Percentiles rank a stretch among this genome's conserved stretches.
Conservation (phyloP, 1,140 invertebrate species). For the Bicyclus anynana region DNA sequence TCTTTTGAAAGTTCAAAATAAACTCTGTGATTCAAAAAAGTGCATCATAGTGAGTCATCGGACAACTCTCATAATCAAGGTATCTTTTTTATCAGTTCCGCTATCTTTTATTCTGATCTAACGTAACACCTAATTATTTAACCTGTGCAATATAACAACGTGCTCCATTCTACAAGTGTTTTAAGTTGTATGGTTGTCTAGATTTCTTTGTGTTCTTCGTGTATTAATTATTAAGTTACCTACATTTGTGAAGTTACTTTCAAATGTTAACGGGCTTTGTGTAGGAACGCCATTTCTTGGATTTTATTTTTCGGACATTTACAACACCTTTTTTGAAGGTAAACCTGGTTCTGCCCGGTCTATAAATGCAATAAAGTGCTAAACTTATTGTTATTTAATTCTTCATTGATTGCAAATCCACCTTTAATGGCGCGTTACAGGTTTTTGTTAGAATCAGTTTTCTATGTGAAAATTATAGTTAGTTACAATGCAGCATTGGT, state of each 20-base stretch:
- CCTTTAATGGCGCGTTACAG: no score
- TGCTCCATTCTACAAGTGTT: not conserved
- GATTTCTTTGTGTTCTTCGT: conserved; percentile 4
- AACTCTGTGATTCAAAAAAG: conserved; percentile 39
- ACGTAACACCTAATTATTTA: conserved; percentile 4
- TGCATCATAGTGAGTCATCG: conserved; percentile 30
- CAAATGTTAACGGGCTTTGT: conserved; percentile 1
- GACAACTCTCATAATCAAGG: conserved; percentile 27
- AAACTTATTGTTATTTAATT: no score
- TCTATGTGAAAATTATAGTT: no score
- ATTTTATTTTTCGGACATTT: not conserved
- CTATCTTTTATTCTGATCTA: conserved; percentile 11
- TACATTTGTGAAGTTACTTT: not conserved
- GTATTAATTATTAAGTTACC: not conserved
- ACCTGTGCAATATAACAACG: conserved; percentile 9
- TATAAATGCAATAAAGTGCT: no score
- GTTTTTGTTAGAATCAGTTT: no score
- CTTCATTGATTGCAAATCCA: no score
- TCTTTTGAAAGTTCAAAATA: conserved; percentile 44
- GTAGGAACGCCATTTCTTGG: not conserved
- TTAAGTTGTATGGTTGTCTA: not conserved
- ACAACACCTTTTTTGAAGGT: not conserved
- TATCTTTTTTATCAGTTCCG: conserved; percentile 21
- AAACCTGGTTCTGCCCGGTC: no score
- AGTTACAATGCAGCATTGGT: no score